Conservation (phyloP, 2,113 vertebrate species). For the Picathartes gymnocephalus region DNA sequence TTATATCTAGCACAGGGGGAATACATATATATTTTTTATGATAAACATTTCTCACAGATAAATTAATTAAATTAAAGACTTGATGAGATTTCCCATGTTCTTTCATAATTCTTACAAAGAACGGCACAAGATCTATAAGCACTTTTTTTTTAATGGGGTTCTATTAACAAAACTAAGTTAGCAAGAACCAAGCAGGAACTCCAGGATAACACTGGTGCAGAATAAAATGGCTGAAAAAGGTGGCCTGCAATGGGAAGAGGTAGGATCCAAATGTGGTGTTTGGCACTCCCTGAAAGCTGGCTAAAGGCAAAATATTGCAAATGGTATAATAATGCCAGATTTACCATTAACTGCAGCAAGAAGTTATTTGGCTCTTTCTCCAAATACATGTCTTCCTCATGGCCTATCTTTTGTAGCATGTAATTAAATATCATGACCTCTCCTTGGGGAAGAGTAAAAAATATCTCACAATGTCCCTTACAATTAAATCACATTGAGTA, state of each 20-base stretch:
- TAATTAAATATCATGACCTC: conserved; percentile 37
- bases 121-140: conserved; percentile 75
- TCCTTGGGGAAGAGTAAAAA: conserved; percentile 28
- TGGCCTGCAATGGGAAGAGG: not conserved
- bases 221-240: conserved; percentile 47
- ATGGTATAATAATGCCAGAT: not conserved
- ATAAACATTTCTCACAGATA: conserved; percentile 86
- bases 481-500: conserved; percentile 35
- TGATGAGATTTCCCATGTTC: conserved; percentile 73
- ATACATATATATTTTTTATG: conserved; percentile 80
- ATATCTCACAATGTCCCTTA: conserved; percentile 3
- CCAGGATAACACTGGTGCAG: conserved; percentile 60
- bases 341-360: not conserved
- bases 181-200: conserved; percentile 61
- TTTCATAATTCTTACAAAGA: conserved; percentile 76
- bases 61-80: conserved; percentile 86
- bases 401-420: conserved; percentile 5
- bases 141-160: conserved; percentile 52
- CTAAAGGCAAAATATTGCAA: conserved; percentile 6
- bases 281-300: conserved; percentile 61
- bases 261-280: conserved; percentile 30
- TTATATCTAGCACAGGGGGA: conserved; percentile 73
- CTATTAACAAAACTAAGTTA: conserved; percentile 73
- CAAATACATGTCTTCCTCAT: not conserved
- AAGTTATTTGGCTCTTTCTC: conserved; percentile 34